These are phyloP conservation scores for Tethea ocularis DNA, from an alignment of 2,888 invertebrate species.

Conservation along the genomic window DNA sequence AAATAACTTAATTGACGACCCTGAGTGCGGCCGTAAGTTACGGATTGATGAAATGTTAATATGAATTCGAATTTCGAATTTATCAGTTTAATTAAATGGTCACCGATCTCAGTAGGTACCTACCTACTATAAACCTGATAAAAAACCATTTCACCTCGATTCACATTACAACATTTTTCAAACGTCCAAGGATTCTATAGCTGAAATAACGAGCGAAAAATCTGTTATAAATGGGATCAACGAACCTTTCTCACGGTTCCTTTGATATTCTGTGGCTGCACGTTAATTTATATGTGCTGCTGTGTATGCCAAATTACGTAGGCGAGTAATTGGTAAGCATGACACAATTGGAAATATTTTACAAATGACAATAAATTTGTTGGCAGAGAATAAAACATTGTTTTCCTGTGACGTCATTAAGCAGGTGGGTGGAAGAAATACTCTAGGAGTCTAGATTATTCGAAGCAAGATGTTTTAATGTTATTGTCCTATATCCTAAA, in stretches of 20 bases:
- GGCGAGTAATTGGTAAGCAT: slow-evolving; percentile 10
- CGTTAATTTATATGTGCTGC: neutral
- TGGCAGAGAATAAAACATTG: neutral
- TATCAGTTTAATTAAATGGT: neutral
- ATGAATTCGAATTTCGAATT: neutral
- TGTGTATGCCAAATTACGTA: slow-evolving; percentile 7
- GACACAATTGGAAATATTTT: slow-evolving; percentile 1
- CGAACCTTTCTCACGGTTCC: neutral
- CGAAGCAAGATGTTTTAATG: neutral
- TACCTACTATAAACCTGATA: neutral
- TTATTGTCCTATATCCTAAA: too few species aligned
- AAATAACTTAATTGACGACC: too few species aligned
- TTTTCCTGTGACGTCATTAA: neutral
- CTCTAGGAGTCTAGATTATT: neutral
- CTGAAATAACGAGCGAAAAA: slow-evolving; percentile 15
- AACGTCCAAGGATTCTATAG: slow-evolving; percentile 8
- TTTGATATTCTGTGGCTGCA: slow-evolving; percentile 3
- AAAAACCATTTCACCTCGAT: neutral
- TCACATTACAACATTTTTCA: neutral
- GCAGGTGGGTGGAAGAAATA: too few species aligned
- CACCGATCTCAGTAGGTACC: neutral
- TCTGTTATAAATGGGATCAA: slow-evolving; percentile 14
- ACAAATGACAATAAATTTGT: slow-evolving; percentile 4
- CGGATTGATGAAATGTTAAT: too few species aligned
- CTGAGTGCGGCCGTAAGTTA: too few species aligned